Base-by-base conservation (phyloP, 1,140 invertebrate species). In the Aricia agestis region DNA sequence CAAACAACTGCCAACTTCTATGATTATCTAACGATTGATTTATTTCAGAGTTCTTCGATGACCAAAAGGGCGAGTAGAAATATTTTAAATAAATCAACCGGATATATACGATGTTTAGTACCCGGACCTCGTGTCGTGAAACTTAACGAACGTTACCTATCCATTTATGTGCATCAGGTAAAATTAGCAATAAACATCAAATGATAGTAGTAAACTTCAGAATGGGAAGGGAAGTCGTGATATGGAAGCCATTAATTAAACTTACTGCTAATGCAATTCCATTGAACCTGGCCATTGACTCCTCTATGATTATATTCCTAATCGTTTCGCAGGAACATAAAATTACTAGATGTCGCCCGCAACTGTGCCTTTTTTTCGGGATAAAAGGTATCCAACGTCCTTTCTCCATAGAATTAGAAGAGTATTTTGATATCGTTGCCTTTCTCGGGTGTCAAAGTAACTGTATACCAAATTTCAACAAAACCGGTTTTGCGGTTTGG, bases 121-220 rank as follows among this genome's bases (percentile, higher is more conserved):
- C 45, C 45, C 45, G 36, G 36, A 9, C 45, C 11, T 52, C 45
- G 45, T 13, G 45, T 52, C 10, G 45, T 52, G 45, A 52, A 52
- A 52, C 10, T 52, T 52, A 52, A 52, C 13, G 45, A 52, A 52
- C 45, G 45, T 15, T 9, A 10, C 13, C 45, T 52, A 15, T 13
- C 45, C 45, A 52, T 52, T 52, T 52, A 52, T 52, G 45, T 15
- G 13, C 45, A 11, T 52, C 45, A 52, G 45, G 45, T 52, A 52
- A 52, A 52, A 52, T 52, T 52, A 52, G 45, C 45, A 52, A 52
- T 52, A 52, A 52, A 52, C 45, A 52, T 52, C 13, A 15, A 52
- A 52, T 52, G 45, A 52, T 52, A 52, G 45, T 52, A 52, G 45
- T 52, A 52, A 52, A 52, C 45, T 52, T 52, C 45, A 52, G 45